phyloP scores from a whole-genome alignment of 37 sponge, comb jelly and placozoan species.

The Geodia barretti region DNA sequence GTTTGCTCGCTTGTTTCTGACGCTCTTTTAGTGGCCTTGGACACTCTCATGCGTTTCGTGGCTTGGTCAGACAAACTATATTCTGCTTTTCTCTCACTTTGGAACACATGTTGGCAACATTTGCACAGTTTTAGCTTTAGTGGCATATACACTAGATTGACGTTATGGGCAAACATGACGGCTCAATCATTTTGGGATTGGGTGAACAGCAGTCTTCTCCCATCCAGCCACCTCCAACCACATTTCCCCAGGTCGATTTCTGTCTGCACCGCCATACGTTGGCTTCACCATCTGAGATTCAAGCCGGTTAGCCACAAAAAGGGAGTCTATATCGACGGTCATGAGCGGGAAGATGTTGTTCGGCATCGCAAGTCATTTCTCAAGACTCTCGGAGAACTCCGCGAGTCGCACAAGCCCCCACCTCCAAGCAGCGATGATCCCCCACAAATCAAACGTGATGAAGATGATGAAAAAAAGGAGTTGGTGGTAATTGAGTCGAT shows the following conservation, averaged over 20 bases:
- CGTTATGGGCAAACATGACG: slow-evolving; percentile 46
- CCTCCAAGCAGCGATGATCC: no score
- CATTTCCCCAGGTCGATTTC: slow-evolving; percentile 27
- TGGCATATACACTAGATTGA: no score
- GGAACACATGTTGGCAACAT: no score
- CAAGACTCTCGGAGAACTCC: background rate
- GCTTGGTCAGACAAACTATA: no score
- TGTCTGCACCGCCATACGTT: slow-evolving; percentile 12
- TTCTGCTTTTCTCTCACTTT: no score
- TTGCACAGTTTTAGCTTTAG: no score
- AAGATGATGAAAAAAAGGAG: slow-evolving; percentile 5
- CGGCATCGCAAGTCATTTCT: background rate
- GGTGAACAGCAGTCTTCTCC: slow-evolving; percentile 18
- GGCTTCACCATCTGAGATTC: slow-evolving; percentile 28
- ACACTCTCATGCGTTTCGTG: no score
- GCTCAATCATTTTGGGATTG: slow-evolving; percentile 5
- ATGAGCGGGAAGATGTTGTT: slow-evolving; percentile 33
- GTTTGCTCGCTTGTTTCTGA: no score
- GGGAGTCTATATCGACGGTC: slow-evolving; percentile 39
- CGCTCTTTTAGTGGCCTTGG: no score
- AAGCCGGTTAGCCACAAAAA: slow-evolving; percentile 24
- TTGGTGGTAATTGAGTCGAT: slow-evolving; percentile 39
- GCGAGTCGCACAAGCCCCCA: no score
- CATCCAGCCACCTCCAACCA: slow-evolving; percentile 4
- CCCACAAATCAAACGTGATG: no score